Conservation (phyloP, 2,888 invertebrate species). For the Zaprionus obscuricornis region DNA sequence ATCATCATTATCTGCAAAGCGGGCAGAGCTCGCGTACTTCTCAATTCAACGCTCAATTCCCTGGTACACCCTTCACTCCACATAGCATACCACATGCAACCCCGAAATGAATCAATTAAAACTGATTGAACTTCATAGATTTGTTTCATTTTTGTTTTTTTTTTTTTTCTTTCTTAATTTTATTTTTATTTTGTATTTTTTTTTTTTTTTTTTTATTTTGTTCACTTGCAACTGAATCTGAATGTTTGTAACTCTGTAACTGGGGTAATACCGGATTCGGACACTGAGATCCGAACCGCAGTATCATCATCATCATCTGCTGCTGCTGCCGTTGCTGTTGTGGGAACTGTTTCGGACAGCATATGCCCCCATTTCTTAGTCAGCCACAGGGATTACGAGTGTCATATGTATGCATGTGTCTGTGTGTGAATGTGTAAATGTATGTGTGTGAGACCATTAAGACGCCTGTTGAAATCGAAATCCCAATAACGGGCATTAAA, state of each 20-base stretch:
- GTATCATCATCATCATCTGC: conserved; percentile 14
- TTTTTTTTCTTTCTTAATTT: conserved; percentile 3
- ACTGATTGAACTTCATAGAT: conserved; percentile 80
- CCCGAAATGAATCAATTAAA: conserved; percentile 81
- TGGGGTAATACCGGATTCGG: conserved; percentile 61
- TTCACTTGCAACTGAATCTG: conserved; percentile 41
- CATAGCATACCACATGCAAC: conserved; percentile 23
- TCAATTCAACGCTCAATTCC: conserved; percentile 2
- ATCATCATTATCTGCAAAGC: conserved; percentile 60
- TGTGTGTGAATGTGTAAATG: conserved; percentile 11
- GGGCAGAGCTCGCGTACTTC: conserved; percentile 17
- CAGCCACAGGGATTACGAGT: conserved; percentile 49
- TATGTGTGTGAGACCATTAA: conserved; percentile 47
- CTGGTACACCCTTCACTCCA: conserved; percentile 3
- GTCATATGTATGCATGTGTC: conserved; percentile 5
- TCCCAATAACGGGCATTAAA: conserved; percentile 45
- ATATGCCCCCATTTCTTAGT: conserved; percentile 55
- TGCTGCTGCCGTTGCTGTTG: conserved; percentile 26
- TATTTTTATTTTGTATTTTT: conserved; percentile 2
- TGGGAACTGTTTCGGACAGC: conserved; percentile 43
- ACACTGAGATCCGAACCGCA: conserved; percentile 42
- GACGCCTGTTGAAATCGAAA: conserved; percentile 69
- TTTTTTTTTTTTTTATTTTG: conserved; percentile 7
- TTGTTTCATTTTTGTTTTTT: conserved; percentile 27
- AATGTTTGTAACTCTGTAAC: neutral